These are phyloP conservation scores for Apaloderma vittatum DNA, from an alignment of 2,113 vertebrate genomes.

Conservation along the genomic window DNA sequence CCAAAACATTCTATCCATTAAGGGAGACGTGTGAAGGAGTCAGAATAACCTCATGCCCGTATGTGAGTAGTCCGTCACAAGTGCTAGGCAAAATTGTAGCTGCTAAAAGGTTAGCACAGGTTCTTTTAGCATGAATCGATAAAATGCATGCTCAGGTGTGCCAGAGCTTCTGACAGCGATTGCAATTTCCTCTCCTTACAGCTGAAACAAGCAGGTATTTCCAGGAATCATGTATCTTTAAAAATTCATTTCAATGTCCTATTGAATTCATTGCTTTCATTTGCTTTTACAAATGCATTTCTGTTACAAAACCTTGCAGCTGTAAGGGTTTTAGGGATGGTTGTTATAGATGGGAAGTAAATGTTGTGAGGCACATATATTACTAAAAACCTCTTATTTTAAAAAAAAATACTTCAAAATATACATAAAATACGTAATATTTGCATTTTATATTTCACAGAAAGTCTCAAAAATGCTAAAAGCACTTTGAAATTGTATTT, in stretches of 20 bases:
- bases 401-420: not conserved
- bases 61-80: not conserved
- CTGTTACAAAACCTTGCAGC: not conserved
- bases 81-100: too few relatives aligned
- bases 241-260: not conserved
- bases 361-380: too few relatives aligned
- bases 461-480: not conserved
- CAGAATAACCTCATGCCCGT: not conserved
- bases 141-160: not conserved
- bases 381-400: too few relatives aligned
- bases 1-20: not conserved
- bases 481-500: not conserved
- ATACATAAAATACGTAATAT: not conserved
- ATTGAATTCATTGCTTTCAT: not conserved
- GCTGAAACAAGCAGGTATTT: not conserved
- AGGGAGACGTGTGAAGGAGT: not conserved
- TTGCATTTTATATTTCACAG: not conserved
- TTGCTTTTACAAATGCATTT: not conserved
- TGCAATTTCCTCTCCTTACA: not conserved
- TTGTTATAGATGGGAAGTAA: not conserved
- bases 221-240: not conserved
- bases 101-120: not conserved
- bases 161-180: not conserved
- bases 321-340: not conserved
- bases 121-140: not conserved